Evolutionary conservation across 2,888 invertebrate species (phyloP).

Genomic region (Oligia latruncula): DNA sequence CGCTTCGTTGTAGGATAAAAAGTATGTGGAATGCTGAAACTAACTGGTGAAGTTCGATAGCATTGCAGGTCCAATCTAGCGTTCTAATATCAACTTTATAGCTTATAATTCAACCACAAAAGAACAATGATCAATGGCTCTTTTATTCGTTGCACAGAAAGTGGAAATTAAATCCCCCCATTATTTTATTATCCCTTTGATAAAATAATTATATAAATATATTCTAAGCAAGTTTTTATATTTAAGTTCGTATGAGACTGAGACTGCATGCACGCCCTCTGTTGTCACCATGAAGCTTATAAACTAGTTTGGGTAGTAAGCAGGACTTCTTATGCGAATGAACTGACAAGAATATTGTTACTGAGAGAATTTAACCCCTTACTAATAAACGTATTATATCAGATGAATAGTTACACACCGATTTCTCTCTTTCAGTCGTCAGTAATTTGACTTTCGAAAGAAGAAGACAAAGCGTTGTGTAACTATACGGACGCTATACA

Average conservation of each 20-base stretch:
- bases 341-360: slow-evolving; percentile 65
- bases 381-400: too few relatives aligned
- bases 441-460: too few relatives aligned
- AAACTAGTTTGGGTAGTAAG: slow-evolving; percentile 46
- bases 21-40: slow-evolving; percentile 3
- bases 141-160: slow-evolving; percentile 33
- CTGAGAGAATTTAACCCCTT: slow-evolving; percentile 45
- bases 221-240: slow-evolving; percentile 68
- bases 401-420: too few relatives aligned
- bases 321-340: slow-evolving; percentile 62
- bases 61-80: slow-evolving; percentile 18
- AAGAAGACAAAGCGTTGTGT: too few relatives aligned
- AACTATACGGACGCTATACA: too few relatives aligned
- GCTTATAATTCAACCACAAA: not conserved
- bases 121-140: slow-evolving; percentile 14
- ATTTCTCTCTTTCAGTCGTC: too few relatives aligned
- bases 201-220: slow-evolving; percentile 46
- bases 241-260: slow-evolving; percentile 77
- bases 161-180: slow-evolving; percentile 60
- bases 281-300: slow-evolving; percentile 41
- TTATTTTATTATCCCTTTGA: slow-evolving; percentile 63
- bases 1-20: slow-evolving; percentile 40
- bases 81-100: slow-evolving; percentile 2
- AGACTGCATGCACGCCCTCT: slow-evolving; percentile 69
- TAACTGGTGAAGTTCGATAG: slow-evolving; percentile 15